Percentiles rank a stretch among this genome's conserved stretches.
Conservation (phyloP, 2,888 invertebrate species). For the Acronicta aceris region DNA sequence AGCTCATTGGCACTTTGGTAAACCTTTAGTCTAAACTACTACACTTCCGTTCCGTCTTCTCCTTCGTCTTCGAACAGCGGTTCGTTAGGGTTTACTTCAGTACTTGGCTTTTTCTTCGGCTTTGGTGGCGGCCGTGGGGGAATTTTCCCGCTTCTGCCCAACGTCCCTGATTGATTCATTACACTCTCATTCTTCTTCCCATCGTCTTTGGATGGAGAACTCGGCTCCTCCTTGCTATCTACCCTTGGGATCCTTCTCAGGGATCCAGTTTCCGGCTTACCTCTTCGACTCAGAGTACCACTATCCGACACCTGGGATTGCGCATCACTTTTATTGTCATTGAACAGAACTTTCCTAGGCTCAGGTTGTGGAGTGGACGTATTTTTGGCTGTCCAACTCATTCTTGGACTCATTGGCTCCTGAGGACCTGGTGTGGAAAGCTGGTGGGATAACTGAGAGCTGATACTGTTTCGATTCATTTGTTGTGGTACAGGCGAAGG, state of each 20-base stretch:
- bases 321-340: conserved; percentile 76
- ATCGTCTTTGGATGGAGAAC: conserved; percentile 81
- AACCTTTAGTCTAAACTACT: conserved; percentile 77
- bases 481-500: conserved; percentile 84
- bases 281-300: conserved; percentile 81
- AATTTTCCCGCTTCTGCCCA: conserved; percentile 90
- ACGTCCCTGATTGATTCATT: conserved; percentile 83
- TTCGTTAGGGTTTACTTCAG: conserved; percentile 89
- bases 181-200: conserved; percentile 74
- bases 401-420: conserved; percentile 83
- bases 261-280: conserved; percentile 88
- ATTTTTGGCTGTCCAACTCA: conserved; percentile 87
- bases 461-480: conserved; percentile 84
- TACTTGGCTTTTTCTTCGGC: conserved; percentile 93
- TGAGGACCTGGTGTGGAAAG: conserved; percentile 85
- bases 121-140: conserved; percentile 96
- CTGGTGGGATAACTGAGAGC: conserved; percentile 86
- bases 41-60: conserved; percentile 96
- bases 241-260: conserved; percentile 77
- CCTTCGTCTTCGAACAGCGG: conserved; percentile 96
- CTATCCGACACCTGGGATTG: conserved; percentile 77
- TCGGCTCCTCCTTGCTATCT: conserved; percentile 74
- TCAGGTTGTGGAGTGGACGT: conserved; percentile 85
- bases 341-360: conserved; percentile 80
- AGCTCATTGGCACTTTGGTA: conserved; percentile 87